phyloP scores from a whole-genome alignment of 2,113 vertebrate species.

The Microcebus jonahi region DNA sequence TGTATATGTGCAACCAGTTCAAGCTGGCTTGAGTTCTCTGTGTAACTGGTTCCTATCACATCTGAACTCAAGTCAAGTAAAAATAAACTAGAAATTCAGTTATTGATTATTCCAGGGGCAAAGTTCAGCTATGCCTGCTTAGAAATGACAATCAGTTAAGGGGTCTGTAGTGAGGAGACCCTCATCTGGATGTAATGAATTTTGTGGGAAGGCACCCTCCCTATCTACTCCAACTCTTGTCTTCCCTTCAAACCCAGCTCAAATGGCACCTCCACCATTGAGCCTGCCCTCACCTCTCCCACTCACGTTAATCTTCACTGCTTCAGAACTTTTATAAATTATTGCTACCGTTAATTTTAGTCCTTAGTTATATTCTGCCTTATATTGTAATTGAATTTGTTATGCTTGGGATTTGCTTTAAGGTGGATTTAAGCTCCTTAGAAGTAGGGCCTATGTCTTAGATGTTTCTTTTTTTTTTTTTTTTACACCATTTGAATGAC shows the following conservation, averaged over 20 bases:
- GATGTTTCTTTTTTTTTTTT: background rate
- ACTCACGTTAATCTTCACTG: background rate
- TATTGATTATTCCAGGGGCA: background rate
- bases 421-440: slow-evolving; percentile 6
- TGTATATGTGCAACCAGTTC: slow-evolving; percentile 11
- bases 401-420: background rate
- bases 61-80: slow-evolving; percentile 6
- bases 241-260: background rate
- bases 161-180: background rate
- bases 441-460: background rate
- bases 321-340: background rate
- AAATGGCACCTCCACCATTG: background rate
- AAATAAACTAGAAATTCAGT: slow-evolving; percentile 45
- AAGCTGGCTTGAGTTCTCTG: background rate
- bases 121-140: background rate
- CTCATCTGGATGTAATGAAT: background rate
- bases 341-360: background rate
- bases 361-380: background rate
- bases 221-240: background rate
- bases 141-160: slow-evolving; percentile 6
- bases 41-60: background rate
- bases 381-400: background rate
- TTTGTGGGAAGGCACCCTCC: background rate
- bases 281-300: background rate
- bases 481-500: too few species aligned